Percentiles rank a stretch among this genome's conserved stretches.
These are phyloP conservation scores for Eulemur coronatus DNA, from an alignment of 2,797 vertebrate species.

Conservation along the genomic window DNA sequence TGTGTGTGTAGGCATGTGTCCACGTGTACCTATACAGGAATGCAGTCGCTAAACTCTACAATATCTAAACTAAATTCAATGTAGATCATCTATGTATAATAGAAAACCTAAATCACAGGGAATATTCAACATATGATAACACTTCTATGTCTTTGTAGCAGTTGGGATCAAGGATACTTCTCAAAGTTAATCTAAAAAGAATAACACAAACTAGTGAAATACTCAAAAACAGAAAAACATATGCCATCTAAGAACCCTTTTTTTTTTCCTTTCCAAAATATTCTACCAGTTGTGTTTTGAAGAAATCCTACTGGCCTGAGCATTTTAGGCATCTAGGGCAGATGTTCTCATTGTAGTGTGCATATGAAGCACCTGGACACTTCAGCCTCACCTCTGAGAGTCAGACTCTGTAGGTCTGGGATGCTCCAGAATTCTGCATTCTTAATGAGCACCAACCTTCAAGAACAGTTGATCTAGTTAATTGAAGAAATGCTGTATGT, in stretches of 20 bases:
- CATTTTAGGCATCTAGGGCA: background rate
- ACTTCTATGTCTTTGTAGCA: background rate
- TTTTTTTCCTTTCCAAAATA: background rate
- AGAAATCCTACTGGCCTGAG: background rate
- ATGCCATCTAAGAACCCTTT: background rate
- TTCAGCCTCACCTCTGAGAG: background rate
- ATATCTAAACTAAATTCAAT: background rate
- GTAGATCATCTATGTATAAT: background rate
- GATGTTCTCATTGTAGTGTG: background rate
- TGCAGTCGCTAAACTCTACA: background rate
- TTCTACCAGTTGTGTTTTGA: background rate
- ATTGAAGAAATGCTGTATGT: background rate
- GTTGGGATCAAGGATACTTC: background rate
- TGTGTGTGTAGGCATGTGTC: background rate
- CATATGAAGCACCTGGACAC: background rate
- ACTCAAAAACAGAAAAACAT: background rate
- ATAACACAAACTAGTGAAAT: background rate
- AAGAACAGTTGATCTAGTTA: background rate
- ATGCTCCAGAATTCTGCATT: background rate
- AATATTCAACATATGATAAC: background rate
- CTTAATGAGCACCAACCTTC: background rate
- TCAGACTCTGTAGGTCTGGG: background rate
- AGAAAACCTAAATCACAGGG: background rate
- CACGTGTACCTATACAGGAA: background rate
- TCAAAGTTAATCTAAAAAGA: slow-evolving; percentile 2